Conservation (phyloP, 2,888 invertebrate species). For the Allolobophora icterica region DNA sequence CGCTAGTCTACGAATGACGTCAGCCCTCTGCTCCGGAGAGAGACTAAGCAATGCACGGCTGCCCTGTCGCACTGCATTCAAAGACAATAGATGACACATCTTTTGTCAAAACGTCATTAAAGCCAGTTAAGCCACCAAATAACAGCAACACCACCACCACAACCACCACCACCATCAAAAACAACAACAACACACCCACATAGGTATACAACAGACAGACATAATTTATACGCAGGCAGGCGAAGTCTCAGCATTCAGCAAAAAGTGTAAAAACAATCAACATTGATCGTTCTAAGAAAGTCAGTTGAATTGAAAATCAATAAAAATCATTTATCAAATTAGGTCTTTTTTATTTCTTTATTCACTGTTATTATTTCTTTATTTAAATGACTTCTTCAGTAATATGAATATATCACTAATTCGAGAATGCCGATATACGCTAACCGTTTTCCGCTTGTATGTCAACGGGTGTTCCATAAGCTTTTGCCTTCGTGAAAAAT, state of each 20-base stretch:
- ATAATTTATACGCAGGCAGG: too few relatives aligned
- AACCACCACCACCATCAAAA: too few relatives aligned
- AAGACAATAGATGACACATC: conserved; percentile 37
- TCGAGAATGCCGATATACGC: neutral
- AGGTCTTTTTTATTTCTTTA: too few relatives aligned
- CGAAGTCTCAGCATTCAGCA: too few relatives aligned
- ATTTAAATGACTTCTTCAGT: neutral
- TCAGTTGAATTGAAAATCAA: neutral
- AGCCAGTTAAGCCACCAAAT: neutral
- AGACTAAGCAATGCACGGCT: conserved; percentile 83
- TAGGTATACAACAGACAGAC: too few relatives aligned
- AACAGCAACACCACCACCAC: too few relatives aligned
- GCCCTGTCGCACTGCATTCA: conserved; percentile 81
- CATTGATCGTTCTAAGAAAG: too few relatives aligned
- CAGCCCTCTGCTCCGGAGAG: conserved; percentile 80
- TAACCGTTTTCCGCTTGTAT: conserved; percentile 76
- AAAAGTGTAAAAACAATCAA: too few relatives aligned
- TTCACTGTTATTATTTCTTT: neutral
- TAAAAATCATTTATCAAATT: neutral
- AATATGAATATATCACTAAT: neutral
- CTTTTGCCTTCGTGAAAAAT: conserved; percentile 79
- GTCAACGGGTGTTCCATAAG: conserved; percentile 77
- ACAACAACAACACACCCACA: too few relatives aligned
- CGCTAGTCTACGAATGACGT: conserved; percentile 85
- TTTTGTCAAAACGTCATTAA: neutral